Conservation (phyloP, 2,113 vertebrate species). For the Beaufortia kweichowensis region DNA sequence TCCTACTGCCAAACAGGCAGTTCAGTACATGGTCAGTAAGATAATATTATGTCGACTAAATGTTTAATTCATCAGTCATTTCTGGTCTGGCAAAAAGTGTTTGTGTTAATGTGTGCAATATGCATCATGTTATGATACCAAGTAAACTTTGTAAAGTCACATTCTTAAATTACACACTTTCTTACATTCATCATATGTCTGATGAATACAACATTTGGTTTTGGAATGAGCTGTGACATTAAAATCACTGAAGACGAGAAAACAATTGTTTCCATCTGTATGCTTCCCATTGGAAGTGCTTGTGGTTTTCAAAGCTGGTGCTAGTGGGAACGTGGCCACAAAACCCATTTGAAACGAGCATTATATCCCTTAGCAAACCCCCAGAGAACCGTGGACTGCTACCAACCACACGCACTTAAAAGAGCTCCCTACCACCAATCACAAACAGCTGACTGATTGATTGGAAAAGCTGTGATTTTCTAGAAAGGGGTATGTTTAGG, state of each 20-base stretch:
- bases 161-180: background rate
- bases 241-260: constrained; percentile 46
- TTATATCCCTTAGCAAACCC: constrained; percentile 15
- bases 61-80: too few relatives aligned
- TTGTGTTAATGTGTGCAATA: background rate
- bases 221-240: background rate
- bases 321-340: constrained; percentile 12
- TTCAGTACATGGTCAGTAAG: too few relatives aligned
- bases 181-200: background rate
- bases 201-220: constrained; percentile 35
- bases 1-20: too few relatives aligned
- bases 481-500: background rate
- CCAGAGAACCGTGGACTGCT: constrained; percentile 19
- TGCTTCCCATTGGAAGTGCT: background rate
- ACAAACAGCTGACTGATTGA: background rate
- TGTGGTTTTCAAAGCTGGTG: constrained; percentile 62
- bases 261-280: constrained; percentile 76
- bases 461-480: background rate
- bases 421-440: background rate
- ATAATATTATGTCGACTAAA: too few relatives aligned
- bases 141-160: background rate
- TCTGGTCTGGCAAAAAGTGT: background rate
- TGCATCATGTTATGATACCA: background rate
- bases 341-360: constrained; percentile 32
- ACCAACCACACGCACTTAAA: constrained; percentile 24